phyloP scores from a whole-genome alignment of 1,140 invertebrate species.

The Chymomyza costata region DNA sequence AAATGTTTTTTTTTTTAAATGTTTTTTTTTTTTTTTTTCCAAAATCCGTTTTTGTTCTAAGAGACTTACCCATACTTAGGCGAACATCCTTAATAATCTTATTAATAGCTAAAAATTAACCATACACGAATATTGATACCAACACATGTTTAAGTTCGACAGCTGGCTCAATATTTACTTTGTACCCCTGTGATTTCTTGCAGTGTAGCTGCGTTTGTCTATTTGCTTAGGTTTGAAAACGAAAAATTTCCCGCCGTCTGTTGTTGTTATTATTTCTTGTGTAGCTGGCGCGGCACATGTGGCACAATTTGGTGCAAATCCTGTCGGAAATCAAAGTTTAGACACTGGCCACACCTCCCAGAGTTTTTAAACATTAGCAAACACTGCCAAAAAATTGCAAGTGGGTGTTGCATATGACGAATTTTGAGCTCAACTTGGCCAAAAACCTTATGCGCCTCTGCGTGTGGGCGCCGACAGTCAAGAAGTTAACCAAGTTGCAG shows the following conservation, averaged over 20 bases:
- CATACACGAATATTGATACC: too few species aligned
- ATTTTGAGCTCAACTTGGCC: constrained; percentile 44
- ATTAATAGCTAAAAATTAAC: too few species aligned
- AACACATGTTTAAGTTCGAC: too few species aligned
- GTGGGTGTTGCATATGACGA: constrained; percentile 53
- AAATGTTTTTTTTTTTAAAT: too few species aligned
- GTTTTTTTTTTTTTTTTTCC: too few species aligned
- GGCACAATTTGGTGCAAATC: constrained; percentile 44
- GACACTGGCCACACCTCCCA: constrained; percentile 42
- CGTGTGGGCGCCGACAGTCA: constrained; percentile 38
- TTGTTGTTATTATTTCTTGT: too few species aligned
- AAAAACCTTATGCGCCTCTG: constrained; percentile 10
- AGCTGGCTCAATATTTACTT: too few species aligned
- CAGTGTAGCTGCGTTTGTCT: constrained; percentile 4
- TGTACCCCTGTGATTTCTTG: background rate
- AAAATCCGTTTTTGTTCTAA: constrained; percentile 34
- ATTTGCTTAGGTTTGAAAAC: constrained; percentile 14
- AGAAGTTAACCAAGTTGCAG: background rate
- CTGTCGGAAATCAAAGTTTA: constrained; percentile 44
- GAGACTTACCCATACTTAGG: too few species aligned
- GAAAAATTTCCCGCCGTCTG: constrained; percentile 6
- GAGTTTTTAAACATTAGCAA: too few species aligned
- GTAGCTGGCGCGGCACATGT: constrained; percentile 14
- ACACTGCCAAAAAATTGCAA: too few species aligned
- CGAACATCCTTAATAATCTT: too few species aligned